Percentiles rank a stretch among this genome's conserved stretches.
Conservation (phyloP, 2,888 invertebrate genomes). For the Anarsia innoxiella region DNA sequence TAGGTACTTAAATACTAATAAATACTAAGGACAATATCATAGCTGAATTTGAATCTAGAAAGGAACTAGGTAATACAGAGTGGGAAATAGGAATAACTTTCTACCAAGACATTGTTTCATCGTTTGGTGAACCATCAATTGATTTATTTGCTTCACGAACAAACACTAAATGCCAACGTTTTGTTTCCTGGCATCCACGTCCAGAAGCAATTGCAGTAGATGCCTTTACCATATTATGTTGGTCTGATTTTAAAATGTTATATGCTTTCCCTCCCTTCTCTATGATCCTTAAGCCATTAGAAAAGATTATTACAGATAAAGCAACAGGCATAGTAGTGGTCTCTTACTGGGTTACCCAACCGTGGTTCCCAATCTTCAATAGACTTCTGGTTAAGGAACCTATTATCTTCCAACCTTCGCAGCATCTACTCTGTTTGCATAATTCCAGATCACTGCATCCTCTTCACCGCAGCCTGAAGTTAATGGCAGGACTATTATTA, state of each 20-base stretch:
- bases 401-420: conserved; percentile 7
- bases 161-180: conserved; percentile 17
- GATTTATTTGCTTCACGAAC: conserved; percentile 18
- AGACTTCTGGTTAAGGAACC: conserved; percentile 10
- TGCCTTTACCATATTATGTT: conserved; percentile 24
- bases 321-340: conserved; percentile 20
- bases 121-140: conserved; percentile 10
- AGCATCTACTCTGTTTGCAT: conserved; percentile 6
- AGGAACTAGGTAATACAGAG: not conserved
- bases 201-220: conserved; percentile 19
- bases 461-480: conserved; percentile 4
- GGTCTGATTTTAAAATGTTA: conserved; percentile 18
- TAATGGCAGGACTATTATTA: conserved; percentile 15
- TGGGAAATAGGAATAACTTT: conserved; percentile 5
- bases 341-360: conserved; percentile 21
- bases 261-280: conserved; percentile 21
- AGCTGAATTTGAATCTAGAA: conserved; percentile 11
- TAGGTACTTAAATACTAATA: too few relatives aligned
- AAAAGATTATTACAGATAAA: conserved; percentile 20
- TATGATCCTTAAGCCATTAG: conserved; percentile 15
- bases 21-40: conserved; percentile 12
- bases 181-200: conserved; percentile 20
- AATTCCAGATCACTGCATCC: conserved; percentile 8
- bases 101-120: not conserved
- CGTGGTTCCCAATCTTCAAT: conserved; percentile 20